phyloP scores from a whole-genome alignment of 2,797 vertebrate species.

The Cyclopterus lumpus region DNA sequence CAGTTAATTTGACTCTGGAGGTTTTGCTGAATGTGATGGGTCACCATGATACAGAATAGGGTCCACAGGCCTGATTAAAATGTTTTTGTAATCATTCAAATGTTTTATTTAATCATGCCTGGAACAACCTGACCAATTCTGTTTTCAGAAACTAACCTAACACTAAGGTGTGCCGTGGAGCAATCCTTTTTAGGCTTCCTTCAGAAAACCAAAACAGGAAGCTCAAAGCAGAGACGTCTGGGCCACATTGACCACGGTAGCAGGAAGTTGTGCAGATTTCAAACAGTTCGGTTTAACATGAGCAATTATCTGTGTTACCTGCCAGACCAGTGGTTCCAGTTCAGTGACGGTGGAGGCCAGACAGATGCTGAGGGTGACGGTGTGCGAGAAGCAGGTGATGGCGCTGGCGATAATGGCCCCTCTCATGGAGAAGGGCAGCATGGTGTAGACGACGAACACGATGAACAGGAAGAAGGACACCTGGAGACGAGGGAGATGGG shows the following conservation, averaged over 20 bases:
- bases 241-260: neutral
- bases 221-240: neutral
- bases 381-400: constrained; percentile 94
- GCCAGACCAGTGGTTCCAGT: constrained; percentile 92
- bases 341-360: constrained; percentile 83
- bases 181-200: constrained; percentile 1
- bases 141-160: constrained; percentile 8
- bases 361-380: constrained; percentile 91
- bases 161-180: constrained; percentile 6
- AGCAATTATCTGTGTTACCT: constrained; percentile 82
- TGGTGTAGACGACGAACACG: constrained; percentile 97
- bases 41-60: constrained; percentile 10
- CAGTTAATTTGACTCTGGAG: constrained; percentile 42
- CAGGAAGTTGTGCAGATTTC: constrained; percentile 15
- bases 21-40: constrained; percentile 34
- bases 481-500: constrained; percentile 73
- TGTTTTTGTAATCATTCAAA: too few species aligned
- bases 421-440: constrained; percentile 98
- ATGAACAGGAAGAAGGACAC: constrained; percentile 99
- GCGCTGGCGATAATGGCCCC: constrained; percentile 92
- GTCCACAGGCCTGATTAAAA: constrained; percentile 33
- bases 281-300: neutral
- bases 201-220: neutral
- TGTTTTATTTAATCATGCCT: constrained; percentile 16
- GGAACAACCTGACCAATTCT: neutral